Base-by-base conservation (phyloP, 2,888 invertebrate genomes). In the Phymatocera aterrima region DNA sequence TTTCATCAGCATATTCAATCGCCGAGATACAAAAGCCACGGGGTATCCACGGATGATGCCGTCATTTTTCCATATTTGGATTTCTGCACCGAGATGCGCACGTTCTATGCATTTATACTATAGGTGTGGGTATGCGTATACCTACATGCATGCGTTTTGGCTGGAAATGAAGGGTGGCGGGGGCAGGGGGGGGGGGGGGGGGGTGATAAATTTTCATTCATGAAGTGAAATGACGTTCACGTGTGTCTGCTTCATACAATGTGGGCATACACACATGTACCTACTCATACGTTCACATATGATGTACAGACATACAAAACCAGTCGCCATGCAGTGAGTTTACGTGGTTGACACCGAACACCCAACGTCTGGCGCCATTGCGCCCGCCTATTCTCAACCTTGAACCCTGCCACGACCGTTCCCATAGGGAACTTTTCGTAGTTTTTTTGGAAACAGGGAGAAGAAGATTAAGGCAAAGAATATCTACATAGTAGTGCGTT, bases 291-390 rank as follows among this genome's bases (percentile, higher is more conserved):
- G 18, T 37, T 10, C 61, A 21, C 12, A 64, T 64, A 64, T 64
- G 18, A 40, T 37, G 64, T 40, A 37, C 24, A 46, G n/a, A n/a
- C n/a, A n/a, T 18, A 8, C 24, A 46, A 68, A 68, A 68, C 68
- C 68, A 68, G 24, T 43, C 24, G 46, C 21, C n/a, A n/a, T n/a
- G n/a, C 34, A 64, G 68, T 34, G n/a, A 68, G 68, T 68, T 68
- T 28, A 46, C 68, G 43, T 34, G 34, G 43, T 68, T 68, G 68
- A 68, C 68, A 68, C 68, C 68, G 43, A 68, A 68, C 68, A 68
- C 68, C 68, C 43, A 68, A 46, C 68, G 68, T 43, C 40, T 68
- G 68, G 68, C 43, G 46, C 40, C 68, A 34, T 46, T 68, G 18
- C 24, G 68, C 15, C 68, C 24, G 46, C 21, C 57, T 64, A 64